Evolutionary conservation across 1,140 invertebrate species (phyloP).

Genomic region (Anastatus disparis): DNA sequence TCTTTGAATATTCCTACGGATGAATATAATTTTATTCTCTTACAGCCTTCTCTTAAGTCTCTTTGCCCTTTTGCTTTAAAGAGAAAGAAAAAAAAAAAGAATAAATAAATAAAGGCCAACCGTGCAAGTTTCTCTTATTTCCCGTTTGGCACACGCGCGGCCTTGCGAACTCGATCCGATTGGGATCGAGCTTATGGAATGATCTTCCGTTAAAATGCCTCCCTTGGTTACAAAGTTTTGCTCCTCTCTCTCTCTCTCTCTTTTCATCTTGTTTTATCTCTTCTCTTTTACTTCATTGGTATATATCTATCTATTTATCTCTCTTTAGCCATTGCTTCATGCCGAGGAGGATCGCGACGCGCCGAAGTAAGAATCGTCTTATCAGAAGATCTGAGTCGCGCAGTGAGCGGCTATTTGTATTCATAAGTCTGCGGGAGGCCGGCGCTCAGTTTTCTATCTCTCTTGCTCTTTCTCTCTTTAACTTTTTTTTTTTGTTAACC

Average conservation of each 20-base stretch:
- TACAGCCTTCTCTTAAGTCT: background rate
- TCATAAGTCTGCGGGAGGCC: constrained; percentile 68
- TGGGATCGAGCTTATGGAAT: constrained; percentile 48
- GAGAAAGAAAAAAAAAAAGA: too few species aligned
- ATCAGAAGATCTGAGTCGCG: constrained; percentile 66
- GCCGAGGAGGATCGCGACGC: constrained; percentile 34
- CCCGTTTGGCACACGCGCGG: constrained; percentile 38
- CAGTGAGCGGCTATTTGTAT: constrained; percentile 69
- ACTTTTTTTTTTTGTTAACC: background rate
- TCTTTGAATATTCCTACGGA: constrained; percentile 25
- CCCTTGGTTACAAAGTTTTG: background rate
- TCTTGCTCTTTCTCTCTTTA: background rate
- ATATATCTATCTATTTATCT: constrained; percentile 32
- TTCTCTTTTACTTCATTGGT: background rate
- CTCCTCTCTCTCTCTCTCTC: constrained; percentile 5
- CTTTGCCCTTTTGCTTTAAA: too few species aligned
- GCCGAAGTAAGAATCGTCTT: constrained; percentile 50
- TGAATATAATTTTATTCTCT: constrained; percentile 29
- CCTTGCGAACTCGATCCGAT: constrained; percentile 49
- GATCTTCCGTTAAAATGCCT: constrained; percentile 61
- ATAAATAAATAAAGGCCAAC: too few species aligned
- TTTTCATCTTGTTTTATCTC: background rate
- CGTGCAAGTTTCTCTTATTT: constrained; percentile 41
- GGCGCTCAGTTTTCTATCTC: constrained; percentile 54
- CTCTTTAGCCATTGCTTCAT: constrained; percentile 20